Evolutionary conservation across 2,797 vertebrate genomes (phyloP).

Genomic region (Prunella strophiata): DNA sequence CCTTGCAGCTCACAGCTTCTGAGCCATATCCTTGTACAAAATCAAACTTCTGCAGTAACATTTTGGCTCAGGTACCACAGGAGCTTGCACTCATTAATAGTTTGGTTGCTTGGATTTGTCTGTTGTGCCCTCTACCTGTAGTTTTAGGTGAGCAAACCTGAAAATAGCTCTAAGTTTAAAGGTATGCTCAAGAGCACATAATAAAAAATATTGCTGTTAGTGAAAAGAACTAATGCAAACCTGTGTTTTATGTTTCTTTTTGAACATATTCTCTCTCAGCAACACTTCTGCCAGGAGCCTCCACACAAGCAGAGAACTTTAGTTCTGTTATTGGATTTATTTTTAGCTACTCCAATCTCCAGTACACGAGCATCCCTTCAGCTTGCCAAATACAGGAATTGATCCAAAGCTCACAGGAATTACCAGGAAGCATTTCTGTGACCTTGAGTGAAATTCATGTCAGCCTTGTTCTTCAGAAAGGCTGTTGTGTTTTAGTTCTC

Average conservation of each 20-base stretch:
- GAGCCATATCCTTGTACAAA: not conserved
- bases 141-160: not conserved
- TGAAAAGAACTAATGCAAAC: not conserved
- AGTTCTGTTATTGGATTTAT: not conserved
- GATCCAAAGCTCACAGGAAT: not conserved
- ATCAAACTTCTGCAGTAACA: not conserved
- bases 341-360: not conserved
- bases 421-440: not conserved
- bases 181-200: accelerated
- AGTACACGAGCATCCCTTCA: not conserved
- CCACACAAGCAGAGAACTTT: not conserved
- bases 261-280: not conserved
- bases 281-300: not conserved
- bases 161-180: not conserved
- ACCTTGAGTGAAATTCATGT: not conserved
- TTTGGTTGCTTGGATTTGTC: not conserved
- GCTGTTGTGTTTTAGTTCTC: not conserved
- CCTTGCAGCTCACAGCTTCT: not conserved
- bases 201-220: not conserved
- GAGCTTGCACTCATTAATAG: not conserved
- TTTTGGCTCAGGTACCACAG: not conserved
- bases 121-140: not conserved
- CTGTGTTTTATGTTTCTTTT: not conserved
- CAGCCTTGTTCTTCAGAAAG: not conserved
- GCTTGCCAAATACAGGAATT: not conserved